Percentiles rank a stretch among this genome's conserved stretches.
These are phyloP conservation scores for Linyphia triangularis DNA, from an alignment of 2,888 invertebrate genomes.

Conservation along the genomic window DNA sequence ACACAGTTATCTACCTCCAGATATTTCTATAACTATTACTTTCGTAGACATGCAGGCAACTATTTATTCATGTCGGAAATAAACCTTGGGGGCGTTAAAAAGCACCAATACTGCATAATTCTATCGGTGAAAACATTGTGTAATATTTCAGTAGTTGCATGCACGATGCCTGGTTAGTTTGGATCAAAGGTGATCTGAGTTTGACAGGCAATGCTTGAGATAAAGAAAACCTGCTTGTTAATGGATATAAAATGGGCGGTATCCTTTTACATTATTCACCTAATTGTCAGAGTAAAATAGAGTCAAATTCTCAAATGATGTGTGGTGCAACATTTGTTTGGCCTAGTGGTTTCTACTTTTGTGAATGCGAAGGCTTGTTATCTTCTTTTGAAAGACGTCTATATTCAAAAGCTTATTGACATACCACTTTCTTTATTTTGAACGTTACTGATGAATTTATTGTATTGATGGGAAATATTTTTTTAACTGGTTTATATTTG, in stretches of 20 bases:
- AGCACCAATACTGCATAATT: conserved; percentile 3
- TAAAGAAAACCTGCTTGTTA: not conserved
- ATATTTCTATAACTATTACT: too few relatives aligned
- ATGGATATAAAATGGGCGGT: conserved; percentile 15
- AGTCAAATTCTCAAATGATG: conserved; percentile 3
- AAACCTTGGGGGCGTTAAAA: conserved; percentile 24
- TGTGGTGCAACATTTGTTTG: not conserved
- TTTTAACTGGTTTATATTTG: too few relatives aligned
- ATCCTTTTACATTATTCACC: conserved; percentile 12
- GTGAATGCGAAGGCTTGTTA: too few relatives aligned
- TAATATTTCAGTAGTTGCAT: not conserved
- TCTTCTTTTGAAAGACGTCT: too few relatives aligned
- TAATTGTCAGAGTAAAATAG: conserved; percentile 13
- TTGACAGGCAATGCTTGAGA: not conserved
- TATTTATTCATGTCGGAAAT: not conserved
- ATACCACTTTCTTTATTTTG: too few relatives aligned
- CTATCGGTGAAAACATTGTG: not conserved
- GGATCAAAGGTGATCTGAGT: conserved; percentile 17
- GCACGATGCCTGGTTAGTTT: not conserved
- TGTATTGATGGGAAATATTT: too few relatives aligned
- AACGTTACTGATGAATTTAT: too few relatives aligned
- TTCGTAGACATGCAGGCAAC: too few relatives aligned
- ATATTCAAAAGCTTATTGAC: too few relatives aligned
- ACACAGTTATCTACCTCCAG: too few relatives aligned
- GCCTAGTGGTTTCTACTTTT: too few relatives aligned